Evolutionary conservation across 2,888 invertebrate species (phyloP), one percentile per base, ranked within the genome.

Genomic region (Lochmaea capreae): DNA sequence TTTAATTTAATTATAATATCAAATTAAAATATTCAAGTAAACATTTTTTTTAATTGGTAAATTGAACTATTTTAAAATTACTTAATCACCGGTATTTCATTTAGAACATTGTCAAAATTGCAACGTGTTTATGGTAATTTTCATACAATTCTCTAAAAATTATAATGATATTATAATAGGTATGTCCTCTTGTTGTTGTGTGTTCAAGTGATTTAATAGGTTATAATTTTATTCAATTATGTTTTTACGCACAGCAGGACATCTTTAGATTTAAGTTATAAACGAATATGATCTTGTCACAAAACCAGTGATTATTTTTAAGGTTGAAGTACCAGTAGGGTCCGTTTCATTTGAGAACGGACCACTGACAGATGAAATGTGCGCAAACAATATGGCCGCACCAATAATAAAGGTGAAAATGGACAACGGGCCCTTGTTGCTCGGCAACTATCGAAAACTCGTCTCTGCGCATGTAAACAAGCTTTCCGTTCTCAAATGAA

Each of bases 31-130:
- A 1, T 65, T 26, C 14, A 26, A 65, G 65, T 49, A 26, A 8
- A 65, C 18, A 54, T 9, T 33, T 16, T 54, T 54, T 54, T 54
- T 66, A 66, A 66, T 54, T 66, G 66, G 33, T 52, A 66, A 66
- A 66, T 66, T 66, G 52, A 9, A 12, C 66, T 16, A 52, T 65
- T 65, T 18, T 14, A 14, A 16, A 66, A 66, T 54, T 16, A 46
- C 18, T 63, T 66, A 66, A 66, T 66, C 39, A 33, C 16, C n/a
- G 33, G 3, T 52, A 39, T 33, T 54, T 33, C 54, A 52, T 54
- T 66, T n/a, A 66, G 16, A 52, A 16, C 12, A 66, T 52, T 66
- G 33, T 66, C 54, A 66, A 66, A 66, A 66, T 66, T 66, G n/a
- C 46, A 49, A 46, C 2, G 52, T 16, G 12, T 46, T 3, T 10